Base-by-base conservation (phyloP, 2,888 invertebrate species). In the Pollenia labialis region DNA sequence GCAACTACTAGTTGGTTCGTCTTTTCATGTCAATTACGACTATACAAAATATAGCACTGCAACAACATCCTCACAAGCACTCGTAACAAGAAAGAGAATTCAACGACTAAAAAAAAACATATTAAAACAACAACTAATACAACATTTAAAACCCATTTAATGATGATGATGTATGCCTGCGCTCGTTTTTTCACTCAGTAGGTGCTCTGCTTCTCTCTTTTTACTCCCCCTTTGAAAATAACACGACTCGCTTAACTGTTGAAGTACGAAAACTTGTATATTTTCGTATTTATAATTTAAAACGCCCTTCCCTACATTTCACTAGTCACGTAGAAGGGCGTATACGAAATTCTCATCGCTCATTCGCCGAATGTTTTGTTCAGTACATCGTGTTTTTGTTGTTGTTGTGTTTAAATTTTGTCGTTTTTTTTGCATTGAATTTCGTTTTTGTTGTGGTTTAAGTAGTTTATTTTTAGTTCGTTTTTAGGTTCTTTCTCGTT, bases 311-410 rank as follows among this genome's bases (percentile, higher is more conserved):
- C 90, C 91, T 89, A 90, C 89, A 89, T 89, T 87, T 86, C 90
- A 91, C 76, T 89, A 91, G 92, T 92, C 92, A 92, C 92, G 92
- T 92, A 90, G 90, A 88, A 88, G 91, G 92, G 92, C 92, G 92
- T 91, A 91, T 69, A 87, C 85, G 12, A 68, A 76, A 71, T 80
- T 23, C 85, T 87, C 46, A 54, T 71, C 72, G 69, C 44, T 87
- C 79, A 85, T 85, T 82, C 82, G 85, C 69, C 62, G 60, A 69
- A 50, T 84, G 54, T 50, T 48, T 64, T 64, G 54, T 75, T 80
- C 32, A 56, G 12, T 62, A 62, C 72, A 46, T 66, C 40, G 46
- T 66, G 23, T 66, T 44, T 66, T 76, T 64, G 60, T 84, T 77
- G 60, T 85, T 71, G 40, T 81, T 48, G 71, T 74, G 18, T 75